Evolutionary conservation across 2,113 vertebrate genomes (phyloP).

Genomic region (Bos taurus): DNA sequence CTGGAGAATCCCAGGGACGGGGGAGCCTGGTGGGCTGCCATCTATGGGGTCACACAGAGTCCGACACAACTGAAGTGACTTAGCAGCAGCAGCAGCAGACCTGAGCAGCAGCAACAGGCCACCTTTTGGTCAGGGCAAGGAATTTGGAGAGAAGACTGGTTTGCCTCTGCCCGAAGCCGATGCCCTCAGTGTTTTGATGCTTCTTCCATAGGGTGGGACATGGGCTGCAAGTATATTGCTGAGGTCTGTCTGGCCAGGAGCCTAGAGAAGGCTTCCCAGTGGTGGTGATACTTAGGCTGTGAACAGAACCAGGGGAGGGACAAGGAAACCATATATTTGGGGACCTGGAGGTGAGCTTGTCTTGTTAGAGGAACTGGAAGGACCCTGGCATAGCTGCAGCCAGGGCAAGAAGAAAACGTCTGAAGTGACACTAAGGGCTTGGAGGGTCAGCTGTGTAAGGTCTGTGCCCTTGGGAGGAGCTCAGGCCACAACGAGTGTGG

Average conservation of each 20-base stretch:
- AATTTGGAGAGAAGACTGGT: background rate
- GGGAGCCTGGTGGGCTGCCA: too few relatives aligned
- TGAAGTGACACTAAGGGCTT: background rate
- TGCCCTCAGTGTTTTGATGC: accelerated
- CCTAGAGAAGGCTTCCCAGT: background rate
- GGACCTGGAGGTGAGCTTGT: background rate
- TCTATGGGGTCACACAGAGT: too few relatives aligned
- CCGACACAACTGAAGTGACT: too few relatives aligned
- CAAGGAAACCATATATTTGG: background rate
- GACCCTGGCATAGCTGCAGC: background rate
- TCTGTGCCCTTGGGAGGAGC: background rate
- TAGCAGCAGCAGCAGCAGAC: too few relatives aligned
- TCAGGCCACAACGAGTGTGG: background rate
- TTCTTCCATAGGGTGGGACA: background rate
- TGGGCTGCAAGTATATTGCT: accelerated
- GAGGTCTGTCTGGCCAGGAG: background rate
- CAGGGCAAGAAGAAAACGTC: background rate
- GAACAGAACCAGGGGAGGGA: background rate
- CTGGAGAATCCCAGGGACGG: too few relatives aligned
- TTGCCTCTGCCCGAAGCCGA: background rate
- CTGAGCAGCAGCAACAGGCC: background rate
- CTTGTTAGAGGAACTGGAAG: background rate
- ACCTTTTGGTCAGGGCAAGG: background rate
- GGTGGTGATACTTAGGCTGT: background rate
- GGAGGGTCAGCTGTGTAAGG: background rate